Base-by-base conservation (phyloP, 2,888 invertebrate species). In the Aphodius sticticus region DNA sequence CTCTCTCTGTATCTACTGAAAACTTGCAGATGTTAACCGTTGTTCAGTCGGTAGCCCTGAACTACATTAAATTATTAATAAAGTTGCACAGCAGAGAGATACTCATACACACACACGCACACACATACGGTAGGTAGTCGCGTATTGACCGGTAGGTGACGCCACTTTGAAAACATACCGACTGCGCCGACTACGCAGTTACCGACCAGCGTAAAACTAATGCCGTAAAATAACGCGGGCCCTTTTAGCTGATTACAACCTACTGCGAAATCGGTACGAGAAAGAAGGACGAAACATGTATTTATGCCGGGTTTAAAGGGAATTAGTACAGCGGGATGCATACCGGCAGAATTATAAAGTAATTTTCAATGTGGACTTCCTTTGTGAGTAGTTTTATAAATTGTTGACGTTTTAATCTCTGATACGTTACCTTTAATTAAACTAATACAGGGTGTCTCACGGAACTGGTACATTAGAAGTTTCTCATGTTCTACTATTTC, bases 21-120 rank as follows among this genome's bases (percentile, higher is more conserved):
- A 53, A 53, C 53, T 53, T 12, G 53, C 53, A 53, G 9, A 53
- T 53, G 53, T 53, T 53, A 53, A 53, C 53, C 53, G 53, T 53
- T 53, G 53, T 53, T 53, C 12, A 53, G 9, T 12, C 4, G 53
- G 12, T 53, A 1, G 12, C 6, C 53, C 53, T 12, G 12, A 53
- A 53, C 53, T 53, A 53, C 53, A 53, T 53, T 53, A 53, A 53
- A 53, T 53, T 53, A 53, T 53, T 53, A 53, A 53, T 53, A 53
- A 53, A 53, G 53, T 53, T 53, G 53, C 53, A 12, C 53, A 12
- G 12, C 12, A 53, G 3, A 53, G 2, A 53, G 7, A 53, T 0
- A 53, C 53, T 2, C 26, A 26, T 26, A 26, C 26, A 26, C 26
- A 26, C 3, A 26, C 26, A 26, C n/a, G n/a, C 26, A 26, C 26